Evolutionary conservation across 2,113 vertebrate genomes (phyloP).

Genomic region (Salvator merianae): DNA sequence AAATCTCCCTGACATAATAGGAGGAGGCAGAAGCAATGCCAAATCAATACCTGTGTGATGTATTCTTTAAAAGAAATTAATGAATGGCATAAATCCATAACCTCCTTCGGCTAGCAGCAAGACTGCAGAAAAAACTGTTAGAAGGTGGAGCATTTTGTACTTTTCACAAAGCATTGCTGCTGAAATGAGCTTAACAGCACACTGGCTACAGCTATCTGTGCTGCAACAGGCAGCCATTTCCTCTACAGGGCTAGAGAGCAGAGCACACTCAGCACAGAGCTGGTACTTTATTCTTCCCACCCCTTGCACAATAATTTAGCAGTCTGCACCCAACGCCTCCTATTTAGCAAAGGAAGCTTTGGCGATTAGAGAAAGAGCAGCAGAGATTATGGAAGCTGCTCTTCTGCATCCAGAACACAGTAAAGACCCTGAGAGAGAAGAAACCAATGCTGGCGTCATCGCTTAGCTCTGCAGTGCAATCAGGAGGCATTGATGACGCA

Average conservation of each 20-base stretch:
- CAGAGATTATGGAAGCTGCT: not conserved
- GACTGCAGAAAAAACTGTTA: too few species aligned
- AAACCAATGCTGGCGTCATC: not conserved
- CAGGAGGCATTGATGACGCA: constrained; percentile 42
- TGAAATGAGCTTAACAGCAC: not conserved
- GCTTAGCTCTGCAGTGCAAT: constrained; percentile 25
- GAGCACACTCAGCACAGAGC: not conserved
- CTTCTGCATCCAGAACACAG: not conserved
- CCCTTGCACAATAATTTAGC: not conserved
- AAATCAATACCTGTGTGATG: not conserved
- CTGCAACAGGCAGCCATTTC: not conserved
- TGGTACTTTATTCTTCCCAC: not conserved
- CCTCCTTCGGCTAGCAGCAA: not conserved
- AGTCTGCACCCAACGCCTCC: not conserved
- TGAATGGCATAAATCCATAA: too few species aligned
- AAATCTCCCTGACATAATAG: not conserved
- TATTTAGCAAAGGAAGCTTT: not conserved
- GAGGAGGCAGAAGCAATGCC: not conserved
- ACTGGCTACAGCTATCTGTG: not conserved
- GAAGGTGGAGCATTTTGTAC: not conserved
- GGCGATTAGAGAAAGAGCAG: not conserved
- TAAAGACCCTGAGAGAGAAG: not conserved
- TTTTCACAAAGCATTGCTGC: not conserved
- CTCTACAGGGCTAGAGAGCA: not conserved
- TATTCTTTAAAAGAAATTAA: not conserved